These are phyloP conservation scores for Hymenopus coronatus DNA, from an alignment of 2,888 invertebrate genomes.

Conservation along the genomic window DNA sequence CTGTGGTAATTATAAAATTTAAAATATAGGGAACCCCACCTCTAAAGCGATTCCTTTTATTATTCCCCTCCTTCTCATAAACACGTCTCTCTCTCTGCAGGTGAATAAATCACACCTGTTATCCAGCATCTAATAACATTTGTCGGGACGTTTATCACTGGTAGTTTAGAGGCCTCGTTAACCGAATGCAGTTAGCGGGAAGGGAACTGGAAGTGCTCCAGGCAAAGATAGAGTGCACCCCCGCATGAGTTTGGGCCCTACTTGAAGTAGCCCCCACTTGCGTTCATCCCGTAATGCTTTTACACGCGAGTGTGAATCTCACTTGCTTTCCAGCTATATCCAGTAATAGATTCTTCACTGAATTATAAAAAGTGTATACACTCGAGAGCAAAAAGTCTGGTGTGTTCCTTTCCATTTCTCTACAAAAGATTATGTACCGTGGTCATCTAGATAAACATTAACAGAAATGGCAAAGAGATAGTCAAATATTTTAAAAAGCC, in stretches of 20 bases:
- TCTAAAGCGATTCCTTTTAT: not conserved
- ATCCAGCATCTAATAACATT: conserved; percentile 28
- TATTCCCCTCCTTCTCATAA: not conserved
- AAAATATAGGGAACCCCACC: conserved; percentile 20
- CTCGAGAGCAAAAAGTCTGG: too few relatives aligned
- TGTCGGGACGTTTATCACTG: conserved; percentile 27
- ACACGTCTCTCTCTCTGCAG: not conserved
- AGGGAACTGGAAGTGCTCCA: not conserved
- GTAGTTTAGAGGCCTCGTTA: conserved; percentile 22
- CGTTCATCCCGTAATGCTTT: too few relatives aligned
- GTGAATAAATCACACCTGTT: conserved; percentile 27
- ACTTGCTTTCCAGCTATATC: too few relatives aligned
- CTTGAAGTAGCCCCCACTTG: not conserved
- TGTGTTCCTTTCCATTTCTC: too few relatives aligned
- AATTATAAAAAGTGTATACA: too few relatives aligned
- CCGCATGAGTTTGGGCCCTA: not conserved
- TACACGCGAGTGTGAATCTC: too few relatives aligned
- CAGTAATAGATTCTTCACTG: too few relatives aligned
- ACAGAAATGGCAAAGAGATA: too few relatives aligned
- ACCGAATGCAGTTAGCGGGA: not conserved
- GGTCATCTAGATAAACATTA: too few relatives aligned
- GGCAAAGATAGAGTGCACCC: not conserved
- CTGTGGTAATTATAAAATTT: conserved; percentile 28
- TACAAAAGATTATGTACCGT: too few relatives aligned
- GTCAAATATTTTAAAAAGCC: too few relatives aligned